Evolutionary conservation across 2,113 vertebrate species (phyloP).

Genomic region (Paradoxurus hermaphroditus): DNA sequence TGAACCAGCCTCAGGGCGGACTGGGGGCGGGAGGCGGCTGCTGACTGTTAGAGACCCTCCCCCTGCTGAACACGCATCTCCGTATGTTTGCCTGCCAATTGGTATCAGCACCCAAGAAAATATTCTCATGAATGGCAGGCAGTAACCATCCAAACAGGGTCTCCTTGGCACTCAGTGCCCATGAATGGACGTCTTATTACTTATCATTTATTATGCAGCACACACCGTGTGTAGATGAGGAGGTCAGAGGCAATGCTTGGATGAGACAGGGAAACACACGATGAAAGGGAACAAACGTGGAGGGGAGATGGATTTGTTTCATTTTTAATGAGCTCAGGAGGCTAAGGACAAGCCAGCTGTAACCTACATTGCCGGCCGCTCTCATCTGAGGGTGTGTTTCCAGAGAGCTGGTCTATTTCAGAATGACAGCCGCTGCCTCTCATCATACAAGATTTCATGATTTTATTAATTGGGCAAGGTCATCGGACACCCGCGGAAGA

Average conservation of each 20-base stretch:
- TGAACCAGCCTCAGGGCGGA: not conserved
- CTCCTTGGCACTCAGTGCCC: not conserved
- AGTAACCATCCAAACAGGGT: not conserved
- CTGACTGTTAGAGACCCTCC: not conserved
- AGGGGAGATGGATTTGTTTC: slow-evolving; percentile 25
- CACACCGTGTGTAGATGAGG: not conserved
- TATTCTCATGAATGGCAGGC: not conserved
- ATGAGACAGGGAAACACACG: not conserved
- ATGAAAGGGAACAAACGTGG: not conserved
- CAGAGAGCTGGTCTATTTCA: slow-evolving; percentile 61
- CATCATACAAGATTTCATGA: not conserved
- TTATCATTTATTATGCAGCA: not conserved
- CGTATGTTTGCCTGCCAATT: not conserved
- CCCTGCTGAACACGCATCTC: not conserved
- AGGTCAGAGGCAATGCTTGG: not conserved
- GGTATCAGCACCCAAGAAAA: not conserved
- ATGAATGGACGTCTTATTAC: not conserved
- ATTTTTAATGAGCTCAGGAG: slow-evolving; percentile 62
- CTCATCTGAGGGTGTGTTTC: slow-evolving; percentile 17
- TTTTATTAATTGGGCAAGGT: slow-evolving; percentile 44
- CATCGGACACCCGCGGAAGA: not conserved
- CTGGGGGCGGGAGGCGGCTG: not conserved
- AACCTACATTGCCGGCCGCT: slow-evolving; percentile 23
- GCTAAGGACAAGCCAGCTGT: not conserved
- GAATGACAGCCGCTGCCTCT: slow-evolving; percentile 25